A percentile compares a stretch with the other conserved stretches of the same genome.
Conservation (phyloP, 1,140 invertebrate genomes). For the Oncopodura yosiiana region DNA sequence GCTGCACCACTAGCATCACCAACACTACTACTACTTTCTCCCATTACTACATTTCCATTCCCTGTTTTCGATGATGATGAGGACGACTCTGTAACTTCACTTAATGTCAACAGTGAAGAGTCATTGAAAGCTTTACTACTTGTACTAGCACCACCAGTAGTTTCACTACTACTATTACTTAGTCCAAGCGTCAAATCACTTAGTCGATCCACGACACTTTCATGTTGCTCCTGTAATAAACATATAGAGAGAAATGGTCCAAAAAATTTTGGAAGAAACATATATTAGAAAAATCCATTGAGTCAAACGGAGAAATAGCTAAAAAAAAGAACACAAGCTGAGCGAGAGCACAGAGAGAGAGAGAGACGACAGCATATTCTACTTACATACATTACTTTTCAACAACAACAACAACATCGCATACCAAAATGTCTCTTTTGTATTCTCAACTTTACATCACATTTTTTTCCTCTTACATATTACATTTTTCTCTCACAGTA, state of each 20-base stretch:
- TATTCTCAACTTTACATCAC: too few species aligned
- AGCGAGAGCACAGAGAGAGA: too few species aligned
- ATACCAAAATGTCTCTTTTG: too few species aligned
- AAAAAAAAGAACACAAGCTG: too few species aligned
- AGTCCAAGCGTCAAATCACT: conserved; percentile 11
- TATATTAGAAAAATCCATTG: not conserved
- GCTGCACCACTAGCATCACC: not conserved
- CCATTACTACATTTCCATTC: conserved; percentile 19
- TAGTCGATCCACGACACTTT: conserved; percentile 29
- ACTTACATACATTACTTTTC: too few species aligned
- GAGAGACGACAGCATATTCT: too few species aligned
- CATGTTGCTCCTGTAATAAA: conserved; percentile 49
- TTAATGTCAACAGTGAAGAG: conserved; percentile 13
- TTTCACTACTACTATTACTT: not conserved
- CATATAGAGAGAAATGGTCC: not conserved
- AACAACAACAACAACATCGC: too few species aligned
- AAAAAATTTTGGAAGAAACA: not conserved
- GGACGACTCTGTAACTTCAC: conserved; percentile 14
- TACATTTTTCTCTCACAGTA: too few species aligned
- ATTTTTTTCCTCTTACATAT: too few species aligned
- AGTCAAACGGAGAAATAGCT: too few species aligned
- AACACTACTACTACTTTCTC: conserved; percentile 11
- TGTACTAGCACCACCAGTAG: conserved; percentile 9
- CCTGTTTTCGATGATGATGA: too few species aligned
- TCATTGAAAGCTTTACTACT: conserved; percentile 7